Base-by-base conservation (phyloP, 23 tunicate species). In the Styela plicata region DNA sequence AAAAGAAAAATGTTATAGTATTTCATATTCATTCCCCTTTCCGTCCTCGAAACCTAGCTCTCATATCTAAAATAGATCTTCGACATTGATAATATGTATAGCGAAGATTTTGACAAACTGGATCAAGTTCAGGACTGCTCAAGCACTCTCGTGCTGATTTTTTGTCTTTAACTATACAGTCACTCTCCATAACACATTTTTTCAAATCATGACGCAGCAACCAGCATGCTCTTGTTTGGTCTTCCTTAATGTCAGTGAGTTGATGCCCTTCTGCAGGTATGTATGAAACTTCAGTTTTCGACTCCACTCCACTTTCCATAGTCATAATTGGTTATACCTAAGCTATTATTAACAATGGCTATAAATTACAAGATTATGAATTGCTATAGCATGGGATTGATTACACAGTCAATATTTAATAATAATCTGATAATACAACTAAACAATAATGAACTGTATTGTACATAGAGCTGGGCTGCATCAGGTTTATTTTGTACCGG, bases 41-140 rank as follows among this genome's bases (percentile, higher is more conserved):
- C 24, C 92, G 69, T 3, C 98, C 98, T 20, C 98, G 83, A 63
- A 93, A 93, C 35, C 98, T 69, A 61, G 98, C 53, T 63, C 98
- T 84, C 93, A 88, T 88, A 61, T 93, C 98, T 22, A 93, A 37
- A 57, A 93, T 85, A 25, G 90, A 86, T 69, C 93, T 44, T 18
- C 98, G 74, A 77, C 98, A 93, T 27, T 76, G 79, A 29, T 33
- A 31, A 64, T 93, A 93, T 7, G 98, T 79, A 61, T 84, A 85
- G 27, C 75, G 81, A 24, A 93, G 63, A 36, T 82, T 70, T 5
- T 86, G 85, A 53, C 98, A 93, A 19, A 17, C 17, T 2, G 84
- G 87, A 82, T 79, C 75, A n/a, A 86, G 82, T 16, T 84, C 80
- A 13, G 52, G 62, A 68, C 80, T 83, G 53, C 27, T 30, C 75